phyloP scores from a whole-genome alignment of 2,888 invertebrate species.

The Rhogogaster chlorosoma region DNA sequence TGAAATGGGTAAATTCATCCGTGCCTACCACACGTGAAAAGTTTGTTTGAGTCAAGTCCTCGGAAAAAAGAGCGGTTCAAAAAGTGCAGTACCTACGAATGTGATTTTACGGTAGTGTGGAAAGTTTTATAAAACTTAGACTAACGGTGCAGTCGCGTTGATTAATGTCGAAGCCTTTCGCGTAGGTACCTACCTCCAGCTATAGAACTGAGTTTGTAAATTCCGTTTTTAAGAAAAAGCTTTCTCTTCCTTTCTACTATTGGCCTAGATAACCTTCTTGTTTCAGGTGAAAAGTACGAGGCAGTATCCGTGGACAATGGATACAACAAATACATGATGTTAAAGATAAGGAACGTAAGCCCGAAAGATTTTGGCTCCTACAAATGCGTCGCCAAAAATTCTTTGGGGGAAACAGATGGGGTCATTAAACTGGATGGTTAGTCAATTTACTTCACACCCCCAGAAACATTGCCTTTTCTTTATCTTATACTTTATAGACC shows the following conservation, averaged over 20 bases:
- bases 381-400: slow-evolving; percentile 95
- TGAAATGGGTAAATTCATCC: slow-evolving; percentile 35
- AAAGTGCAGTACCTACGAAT: slow-evolving; percentile 47
- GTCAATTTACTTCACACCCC: slow-evolving; percentile 60
- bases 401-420: slow-evolving; percentile 93
- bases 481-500: not conserved
- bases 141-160: slow-evolving; percentile 1
- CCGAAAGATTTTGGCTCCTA: slow-evolving; percentile 92
- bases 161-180: slow-evolving; percentile 32
- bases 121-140: slow-evolving; percentile 41
- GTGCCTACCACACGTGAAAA: slow-evolving; percentile 29
- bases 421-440: slow-evolving; percentile 93
- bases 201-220: slow-evolving; percentile 7
- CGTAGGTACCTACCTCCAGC: not conserved
- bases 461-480: not conserved
- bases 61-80: slow-evolving; percentile 8
- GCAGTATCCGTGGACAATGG: slow-evolving; percentile 90
- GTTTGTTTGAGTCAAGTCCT: slow-evolving; percentile 30
- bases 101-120: slow-evolving; percentile 25
- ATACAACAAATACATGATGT: slow-evolving; percentile 94
- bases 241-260: slow-evolving; percentile 57
- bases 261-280: slow-evolving; percentile 74
- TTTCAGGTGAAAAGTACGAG: slow-evolving; percentile 92
- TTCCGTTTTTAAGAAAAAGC: not conserved
- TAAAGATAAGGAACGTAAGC: slow-evolving; percentile 91